Base-by-base conservation (phyloP, 2,888 invertebrate genomes). In the Iphiclides podalirius region DNA sequence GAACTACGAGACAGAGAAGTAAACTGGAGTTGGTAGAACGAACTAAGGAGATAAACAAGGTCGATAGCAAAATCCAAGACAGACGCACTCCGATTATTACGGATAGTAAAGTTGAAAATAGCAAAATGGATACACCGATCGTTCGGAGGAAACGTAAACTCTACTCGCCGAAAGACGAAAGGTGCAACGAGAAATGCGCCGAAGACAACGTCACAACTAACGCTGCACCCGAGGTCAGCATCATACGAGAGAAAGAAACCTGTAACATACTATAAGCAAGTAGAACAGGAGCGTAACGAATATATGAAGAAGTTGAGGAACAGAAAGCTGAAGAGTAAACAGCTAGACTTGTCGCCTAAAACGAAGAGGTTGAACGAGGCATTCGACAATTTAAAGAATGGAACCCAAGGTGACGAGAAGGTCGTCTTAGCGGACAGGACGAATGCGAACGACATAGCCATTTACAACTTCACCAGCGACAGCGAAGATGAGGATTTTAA, bases 401-500 rank as follows among this genome's bases (percentile, higher is more conserved):
- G 66, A 1, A 52, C 64, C 0, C 70, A 78, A 7, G 64, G 60
- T 40, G 59, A 62, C 4, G 71, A 73, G 53, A 60, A 64, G 20
- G 60, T 77, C 1, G 67, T 48, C 13, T 7, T 75, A 1, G 72
- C 53, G 0, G 66, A 75, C 33, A 74, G 64, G 51, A 26, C 39
- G 14, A 49, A 47, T n/a, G 13, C 47, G 1, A 55, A 63, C 15
- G 67, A 75, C n/a, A 11, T 62, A 0, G 63, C 60, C 0, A 54
- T 76, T 1, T 86, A 75, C 51, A 82, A 86, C 50, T 82, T 69
- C 36, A 69, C 76, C 0, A 77, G 76, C 43, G 85, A 79, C n/a
- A 85, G 81, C 51, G 85, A 84, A 15, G 81, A 82, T 49, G 70
- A 73, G 23, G 72, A 78, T 56, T 81, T 82, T 47, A 68, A 69